Percentiles rank a stretch among this genome's conserved stretches.
phyloP scores from a whole-genome alignment of 2,888 invertebrate species.

The Papilio gigon region DNA sequence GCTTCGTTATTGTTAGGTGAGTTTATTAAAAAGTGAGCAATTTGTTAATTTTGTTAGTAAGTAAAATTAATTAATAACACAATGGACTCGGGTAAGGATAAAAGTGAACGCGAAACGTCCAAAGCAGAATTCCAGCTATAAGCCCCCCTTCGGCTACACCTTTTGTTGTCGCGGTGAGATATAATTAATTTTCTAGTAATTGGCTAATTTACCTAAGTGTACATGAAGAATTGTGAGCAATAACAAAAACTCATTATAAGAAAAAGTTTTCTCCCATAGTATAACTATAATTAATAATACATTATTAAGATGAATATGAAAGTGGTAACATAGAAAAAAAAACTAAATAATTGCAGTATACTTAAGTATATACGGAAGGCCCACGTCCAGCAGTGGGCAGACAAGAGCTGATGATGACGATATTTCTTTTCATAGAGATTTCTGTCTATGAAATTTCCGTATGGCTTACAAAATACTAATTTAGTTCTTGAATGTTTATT shows the following conservation, averaged over 20 bases:
- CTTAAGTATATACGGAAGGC: too few relatives aligned
- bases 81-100: slow-evolving; percentile 26
- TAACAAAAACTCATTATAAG: slow-evolving; percentile 30
- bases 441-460: too few relatives aligned
- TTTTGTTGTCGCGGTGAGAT: slow-evolving; percentile 21
- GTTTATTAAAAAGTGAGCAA: background rate
- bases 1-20: too few relatives aligned
- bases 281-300: too few relatives aligned
- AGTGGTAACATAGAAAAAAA: too few relatives aligned
- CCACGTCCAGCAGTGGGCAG: too few relatives aligned
- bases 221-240: background rate
- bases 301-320: too few relatives aligned
- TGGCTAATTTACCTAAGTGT: slow-evolving; percentile 33
- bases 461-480: slow-evolving; percentile 7
- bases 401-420: too few relatives aligned
- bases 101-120: slow-evolving; percentile 31
- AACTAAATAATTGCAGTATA: too few relatives aligned
- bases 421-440: too few relatives aligned
- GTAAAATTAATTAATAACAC: slow-evolving; percentile 36
- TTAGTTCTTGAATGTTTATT: slow-evolving; percentile 17
- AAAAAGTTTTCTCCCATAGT: slow-evolving; percentile 22
- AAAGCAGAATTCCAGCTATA: slow-evolving; percentile 21
- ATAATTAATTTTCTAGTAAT: slow-evolving; percentile 40
- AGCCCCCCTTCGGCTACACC: slow-evolving; percentile 5
- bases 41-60: slow-evolving; percentile 14